Evolutionary conservation across 1,140 invertebrate genomes (phyloP).

Genomic region (Drosophila teissieri): DNA sequence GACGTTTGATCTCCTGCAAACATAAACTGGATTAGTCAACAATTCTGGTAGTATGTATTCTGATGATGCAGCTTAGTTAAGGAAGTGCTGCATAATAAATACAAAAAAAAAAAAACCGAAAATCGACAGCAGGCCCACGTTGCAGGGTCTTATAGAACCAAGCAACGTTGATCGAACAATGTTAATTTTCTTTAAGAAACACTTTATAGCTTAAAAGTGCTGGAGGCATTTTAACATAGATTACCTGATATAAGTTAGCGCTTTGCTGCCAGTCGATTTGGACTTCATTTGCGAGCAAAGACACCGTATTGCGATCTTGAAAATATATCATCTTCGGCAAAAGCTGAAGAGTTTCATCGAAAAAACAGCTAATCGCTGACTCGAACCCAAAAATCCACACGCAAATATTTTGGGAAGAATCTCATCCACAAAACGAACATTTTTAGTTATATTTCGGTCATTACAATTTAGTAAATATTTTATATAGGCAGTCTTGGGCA

Average conservation of each 20-base stretch:
- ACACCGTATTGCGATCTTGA: conserved; percentile 13
- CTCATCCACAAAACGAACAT: conserved; percentile 13
- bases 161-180: conserved; percentile 37
- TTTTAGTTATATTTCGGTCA: not conserved
- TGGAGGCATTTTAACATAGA: conserved; percentile 22
- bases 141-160: conserved; percentile 31
- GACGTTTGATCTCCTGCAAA: conserved; percentile 32
- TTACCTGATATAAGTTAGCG: conserved; percentile 37
- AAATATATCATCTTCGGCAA: conserved; percentile 9
- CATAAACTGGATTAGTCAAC: conserved; percentile 37
- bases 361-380: not conserved
- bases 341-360: conserved; percentile 4
- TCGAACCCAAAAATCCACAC: conserved; percentile 17
- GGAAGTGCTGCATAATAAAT: conserved; percentile 4
- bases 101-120: conserved; percentile 14
- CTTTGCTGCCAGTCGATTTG: conserved; percentile 12
- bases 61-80: conserved; percentile 18
- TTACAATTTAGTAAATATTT: conserved; percentile 2
- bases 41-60: not conserved
- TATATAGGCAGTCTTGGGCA: not conserved
- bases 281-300: conserved; percentile 26
- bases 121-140: conserved; percentile 13
- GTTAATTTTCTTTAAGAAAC: conserved; percentile 18
- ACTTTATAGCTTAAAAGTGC: conserved; percentile 22
- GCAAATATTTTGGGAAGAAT: conserved; percentile 10